Evolutionary conservation across 2,797 vertebrate genomes (phyloP).

Genomic region (Malurus splendens): DNA sequence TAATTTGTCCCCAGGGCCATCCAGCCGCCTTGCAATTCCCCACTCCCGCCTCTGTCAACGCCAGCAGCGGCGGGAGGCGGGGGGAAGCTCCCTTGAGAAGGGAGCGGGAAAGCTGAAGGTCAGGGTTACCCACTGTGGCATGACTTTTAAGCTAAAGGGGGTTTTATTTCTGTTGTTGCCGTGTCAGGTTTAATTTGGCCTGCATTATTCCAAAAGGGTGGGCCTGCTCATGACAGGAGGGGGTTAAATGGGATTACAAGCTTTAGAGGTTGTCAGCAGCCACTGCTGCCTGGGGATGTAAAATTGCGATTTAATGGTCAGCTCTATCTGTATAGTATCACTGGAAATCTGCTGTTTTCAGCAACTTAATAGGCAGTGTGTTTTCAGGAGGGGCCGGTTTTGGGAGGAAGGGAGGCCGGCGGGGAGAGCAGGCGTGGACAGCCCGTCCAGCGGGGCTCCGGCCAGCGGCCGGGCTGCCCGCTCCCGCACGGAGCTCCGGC

Average conservation of each 20-base stretch:
- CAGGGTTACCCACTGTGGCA: constrained; percentile 78
- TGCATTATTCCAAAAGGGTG: constrained; percentile 72
- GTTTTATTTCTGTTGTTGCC: constrained; percentile 77
- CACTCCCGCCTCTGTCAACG: constrained; percentile 9
- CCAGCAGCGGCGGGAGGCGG: constrained; percentile 17
- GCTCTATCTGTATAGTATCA: constrained; percentile 74
- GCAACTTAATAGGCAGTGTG: constrained; percentile 69
- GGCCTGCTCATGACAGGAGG: constrained; percentile 78
- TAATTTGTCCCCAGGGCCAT: constrained; percentile 77
- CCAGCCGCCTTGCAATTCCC: background rate
- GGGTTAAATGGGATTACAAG: constrained; percentile 89
- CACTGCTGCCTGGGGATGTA: constrained; percentile 73
- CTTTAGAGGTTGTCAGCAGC: constrained; percentile 78
- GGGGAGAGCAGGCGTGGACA: background rate
- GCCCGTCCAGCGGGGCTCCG: background rate
- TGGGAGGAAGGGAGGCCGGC: background rate
- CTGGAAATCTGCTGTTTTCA: constrained; percentile 74
- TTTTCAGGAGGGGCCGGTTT: constrained; percentile 44
- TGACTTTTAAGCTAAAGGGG: constrained; percentile 84
- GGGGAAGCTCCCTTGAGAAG: constrained; percentile 52
- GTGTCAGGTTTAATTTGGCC: constrained; percentile 83
- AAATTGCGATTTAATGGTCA: constrained; percentile 86
- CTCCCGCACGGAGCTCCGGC: background rate
- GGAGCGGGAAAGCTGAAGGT: constrained; percentile 69
- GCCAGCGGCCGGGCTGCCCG: background rate